Evolutionary conservation across 2,888 invertebrate genomes (phyloP), one percentile per base, ranked within the genome.

Genomic region (Cheilosia variabilis): DNA sequence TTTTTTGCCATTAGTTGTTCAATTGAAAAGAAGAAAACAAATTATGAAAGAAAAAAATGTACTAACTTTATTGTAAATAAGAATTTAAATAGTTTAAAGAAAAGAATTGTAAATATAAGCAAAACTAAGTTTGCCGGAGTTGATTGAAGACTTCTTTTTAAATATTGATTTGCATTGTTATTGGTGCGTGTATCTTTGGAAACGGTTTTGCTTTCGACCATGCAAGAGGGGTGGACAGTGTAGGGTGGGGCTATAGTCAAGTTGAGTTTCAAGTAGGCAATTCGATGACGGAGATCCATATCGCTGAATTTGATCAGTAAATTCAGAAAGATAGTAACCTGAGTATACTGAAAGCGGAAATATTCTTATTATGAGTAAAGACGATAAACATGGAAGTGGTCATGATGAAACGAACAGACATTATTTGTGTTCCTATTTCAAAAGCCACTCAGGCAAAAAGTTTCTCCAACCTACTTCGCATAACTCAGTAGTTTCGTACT

Each of bases 1-100:
- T 68, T 72, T 13, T 75, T 83, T 83, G 78, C 83, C 79, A 84
- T 84, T 79, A 80, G 63, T 73, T 68, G 75, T 79, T 83, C 62
- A 76, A 52, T 73, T 78, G 7, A 72, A 78, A 37, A 37, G 15
- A 72, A 78, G 31, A 31, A 43, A 27, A 19, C 55, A 79, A 53
- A 41, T 34, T 58, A n/a, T 17, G 31, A 66, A 31, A 75, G 7
- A 58, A 52, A 69, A 34, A 78, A 78, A 45, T 65, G 58, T 37
- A 80, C 66, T 79, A 62, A 69, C 24, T 65, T 78, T 55, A 75
- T 71, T 84, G 84, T 84, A 84, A 75, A 84, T 84, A 84, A 60
- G 58, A 63, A 60, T 15, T 27, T 7, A 43, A 57, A 52, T 19
- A 65, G 24, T 24, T 22, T 15, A 52, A 15, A 52, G 13, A 65